Percentiles rank a stretch among this genome's conserved stretches.
Evolutionary conservation across 1,140 invertebrate species (phyloP).

Genomic region (Goniozus legneri): DNA sequence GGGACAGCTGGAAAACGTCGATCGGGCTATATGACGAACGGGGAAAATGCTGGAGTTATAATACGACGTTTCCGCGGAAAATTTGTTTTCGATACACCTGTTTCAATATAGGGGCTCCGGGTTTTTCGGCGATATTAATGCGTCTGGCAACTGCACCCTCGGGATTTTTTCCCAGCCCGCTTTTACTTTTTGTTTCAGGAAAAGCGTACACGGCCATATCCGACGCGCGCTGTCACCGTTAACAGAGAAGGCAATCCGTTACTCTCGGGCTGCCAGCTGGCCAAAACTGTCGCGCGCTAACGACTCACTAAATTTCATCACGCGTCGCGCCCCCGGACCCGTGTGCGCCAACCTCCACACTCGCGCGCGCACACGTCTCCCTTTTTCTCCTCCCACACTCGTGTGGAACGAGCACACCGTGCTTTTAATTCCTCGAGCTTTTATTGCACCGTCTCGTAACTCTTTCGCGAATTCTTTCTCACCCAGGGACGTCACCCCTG

Average conservation of each 20-base stretch:
- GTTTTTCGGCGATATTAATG: not conserved
- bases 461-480: slow-evolving; percentile 12
- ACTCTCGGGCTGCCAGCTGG: slow-evolving; percentile 27
- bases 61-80: too few relatives aligned
- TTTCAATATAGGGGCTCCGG: too few relatives aligned
- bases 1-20: not conserved
- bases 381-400: too few relatives aligned
- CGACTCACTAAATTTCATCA: slow-evolving; percentile 38
- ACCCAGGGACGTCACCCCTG: too few relatives aligned
- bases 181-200: not conserved
- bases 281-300: slow-evolving; percentile 31
- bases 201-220: not conserved
- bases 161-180: not conserved
- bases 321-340: not conserved
- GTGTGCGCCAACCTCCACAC: not conserved
- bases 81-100: not conserved
- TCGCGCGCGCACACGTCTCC: slow-evolving; percentile 1
- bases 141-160: not conserved
- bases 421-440: slow-evolving; percentile 24
- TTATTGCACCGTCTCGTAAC: slow-evolving; percentile 18
- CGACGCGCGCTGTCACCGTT: slow-evolving; percentile 8
- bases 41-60: not conserved
- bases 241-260: slow-evolving; percentile 28
- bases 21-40: not conserved
- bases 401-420: too few relatives aligned